Conservation (phyloP, 2,797 vertebrate species). For the Balearica regulorum region DNA sequence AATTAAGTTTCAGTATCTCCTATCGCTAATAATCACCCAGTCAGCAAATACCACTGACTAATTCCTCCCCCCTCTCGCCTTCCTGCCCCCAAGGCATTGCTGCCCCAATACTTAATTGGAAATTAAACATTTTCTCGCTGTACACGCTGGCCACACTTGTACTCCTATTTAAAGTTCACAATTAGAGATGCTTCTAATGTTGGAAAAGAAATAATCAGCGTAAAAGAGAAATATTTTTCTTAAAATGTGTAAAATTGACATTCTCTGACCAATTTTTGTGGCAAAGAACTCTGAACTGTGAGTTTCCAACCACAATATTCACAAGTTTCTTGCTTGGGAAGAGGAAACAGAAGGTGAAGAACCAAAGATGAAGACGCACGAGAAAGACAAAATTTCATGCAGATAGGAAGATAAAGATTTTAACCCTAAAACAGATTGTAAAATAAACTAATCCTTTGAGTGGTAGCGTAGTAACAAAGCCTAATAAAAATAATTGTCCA, state of each 20-base stretch:
- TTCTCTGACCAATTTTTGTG: background rate
- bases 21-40: conserved; percentile 59
- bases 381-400: background rate
- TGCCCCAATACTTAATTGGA: conserved; percentile 46
- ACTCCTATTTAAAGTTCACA: conserved; percentile 48
- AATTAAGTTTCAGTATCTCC: conserved; percentile 57
- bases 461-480: background rate
- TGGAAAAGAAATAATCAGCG: background rate
- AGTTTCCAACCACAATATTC: background rate
- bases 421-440: background rate
- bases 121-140: conserved; percentile 50
- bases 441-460: background rate
- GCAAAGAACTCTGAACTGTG: background rate
- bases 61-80: background rate
- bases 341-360: background rate
- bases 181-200: conserved; percentile 2
- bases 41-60: conserved; percentile 10
- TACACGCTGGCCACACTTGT: conserved; percentile 11
- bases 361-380: background rate
- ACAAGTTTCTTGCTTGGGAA: background rate
- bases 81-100: conserved; percentile 7
- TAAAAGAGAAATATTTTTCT: background rate
- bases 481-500: background rate
- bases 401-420: background rate
- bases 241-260: background rate